These are phyloP conservation scores for Drosophila nigromelanica DNA, from an alignment of 1,140 invertebrate genomes.

Conservation along the genomic window DNA sequence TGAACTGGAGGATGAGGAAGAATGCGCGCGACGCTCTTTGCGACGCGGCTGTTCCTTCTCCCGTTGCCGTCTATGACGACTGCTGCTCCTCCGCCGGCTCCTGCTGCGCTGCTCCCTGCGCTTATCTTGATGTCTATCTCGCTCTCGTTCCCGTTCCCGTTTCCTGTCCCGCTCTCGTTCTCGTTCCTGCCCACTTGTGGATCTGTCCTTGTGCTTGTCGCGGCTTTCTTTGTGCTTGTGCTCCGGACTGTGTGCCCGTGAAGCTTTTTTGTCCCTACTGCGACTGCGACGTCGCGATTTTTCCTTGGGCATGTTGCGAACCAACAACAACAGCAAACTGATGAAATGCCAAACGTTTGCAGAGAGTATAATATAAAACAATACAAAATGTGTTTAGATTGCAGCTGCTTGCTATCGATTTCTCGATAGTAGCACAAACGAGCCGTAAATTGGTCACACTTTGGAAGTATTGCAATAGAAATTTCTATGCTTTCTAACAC, in stretches of 20 bases:
- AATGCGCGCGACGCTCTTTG: constrained; percentile 28
- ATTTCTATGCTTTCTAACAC: not conserved
- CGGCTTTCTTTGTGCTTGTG: constrained; percentile 14
- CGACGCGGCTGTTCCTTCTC: constrained; percentile 14
- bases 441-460: not conserved
- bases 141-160: constrained; percentile 21
- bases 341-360: constrained; percentile 39
- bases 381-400: not conserved
- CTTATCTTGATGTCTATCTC: constrained; percentile 18
- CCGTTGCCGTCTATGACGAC: constrained; percentile 18
- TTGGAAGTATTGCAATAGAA: not conserved
- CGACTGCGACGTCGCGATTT: constrained; percentile 51
- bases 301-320: constrained; percentile 59
- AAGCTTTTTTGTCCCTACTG: constrained; percentile 34
- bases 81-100: constrained; percentile 13
- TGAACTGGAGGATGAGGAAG: constrained; percentile 34
- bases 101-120: constrained; percentile 32
- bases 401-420: constrained; percentile 41
- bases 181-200: not conserved
- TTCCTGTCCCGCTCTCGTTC: constrained; percentile 3
- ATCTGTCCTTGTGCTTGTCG: constrained; percentile 18
- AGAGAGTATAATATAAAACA: constrained; percentile 20
- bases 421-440: constrained; percentile 25
- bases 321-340: too few relatives aligned
- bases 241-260: constrained; percentile 1